A percentile compares a stretch with the other conserved stretches of the same genome.
Conservation (phyloP, 2,113 vertebrate species). For the Antennarius striatus region DNA sequence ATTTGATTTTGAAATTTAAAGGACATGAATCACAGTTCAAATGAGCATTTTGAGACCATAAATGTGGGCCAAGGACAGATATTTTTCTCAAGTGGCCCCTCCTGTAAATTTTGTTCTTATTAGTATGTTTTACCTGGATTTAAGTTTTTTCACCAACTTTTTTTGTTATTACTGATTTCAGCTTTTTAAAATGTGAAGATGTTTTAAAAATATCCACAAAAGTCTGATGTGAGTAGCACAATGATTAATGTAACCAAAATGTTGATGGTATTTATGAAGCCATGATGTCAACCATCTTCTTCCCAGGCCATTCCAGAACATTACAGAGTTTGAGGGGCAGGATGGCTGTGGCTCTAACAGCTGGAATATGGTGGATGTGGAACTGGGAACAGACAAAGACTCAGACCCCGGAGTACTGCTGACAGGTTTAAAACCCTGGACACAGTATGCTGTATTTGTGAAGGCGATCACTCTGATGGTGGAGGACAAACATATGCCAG, state of each 20-base stretch:
- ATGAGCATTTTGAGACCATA: too few species aligned
- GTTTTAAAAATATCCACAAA: too few species aligned
- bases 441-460: conserved; percentile 94
- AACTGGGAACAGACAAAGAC: conserved; percentile 87
- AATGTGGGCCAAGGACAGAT: too few species aligned
- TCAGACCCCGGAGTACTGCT: conserved; percentile 88
- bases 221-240: too few species aligned
- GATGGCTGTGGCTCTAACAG: conserved; percentile 97
- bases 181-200: too few species aligned
- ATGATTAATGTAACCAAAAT: too few species aligned
- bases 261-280: not conserved
- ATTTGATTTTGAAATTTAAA: too few species aligned
- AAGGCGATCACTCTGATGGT: conserved; percentile 93
- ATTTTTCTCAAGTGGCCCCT: too few species aligned
- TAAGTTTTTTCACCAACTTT: not conserved
- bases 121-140: not conserved
- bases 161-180: not conserved
- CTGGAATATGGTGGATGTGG: conserved; percentile 98
- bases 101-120: too few species aligned
- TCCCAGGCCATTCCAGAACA: conserved; percentile 84
- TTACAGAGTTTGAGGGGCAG: conserved; percentile 93
- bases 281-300: not conserved
- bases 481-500: conserved; percentile 88
- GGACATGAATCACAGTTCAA: too few species aligned
- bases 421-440: conserved; percentile 91